Evolutionary conservation across 2,113 vertebrate genomes (phyloP).

Genomic region (Macrotus californicus): DNA sequence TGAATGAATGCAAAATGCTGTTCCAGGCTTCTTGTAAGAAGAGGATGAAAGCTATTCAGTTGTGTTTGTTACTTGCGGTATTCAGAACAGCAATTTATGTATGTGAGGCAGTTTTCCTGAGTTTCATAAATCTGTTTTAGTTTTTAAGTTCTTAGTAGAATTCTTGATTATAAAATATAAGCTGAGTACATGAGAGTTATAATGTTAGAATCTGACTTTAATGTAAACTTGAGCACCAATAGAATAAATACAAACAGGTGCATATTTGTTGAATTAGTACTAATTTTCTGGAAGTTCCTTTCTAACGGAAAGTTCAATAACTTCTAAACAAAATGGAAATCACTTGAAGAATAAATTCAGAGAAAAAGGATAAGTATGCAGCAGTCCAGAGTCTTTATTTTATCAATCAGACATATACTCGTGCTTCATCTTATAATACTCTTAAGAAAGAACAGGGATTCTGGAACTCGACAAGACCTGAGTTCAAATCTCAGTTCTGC

Average conservation of each 20-base stretch:
- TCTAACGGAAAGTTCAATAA: neutral
- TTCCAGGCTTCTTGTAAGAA: neutral
- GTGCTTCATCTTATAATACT: neutral
- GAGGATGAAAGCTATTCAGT: neutral
- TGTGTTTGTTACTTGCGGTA: neutral
- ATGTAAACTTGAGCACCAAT: neutral
- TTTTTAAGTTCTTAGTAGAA: slow-evolving; percentile 26
- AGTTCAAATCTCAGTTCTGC: neutral
- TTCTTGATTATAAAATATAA: neutral
- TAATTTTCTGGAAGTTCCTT: neutral
- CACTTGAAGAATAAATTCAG: neutral
- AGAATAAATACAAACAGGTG: neutral
- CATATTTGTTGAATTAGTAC: neutral
- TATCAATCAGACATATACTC: neutral
- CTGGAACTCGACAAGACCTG: neutral
- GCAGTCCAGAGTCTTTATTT: neutral
- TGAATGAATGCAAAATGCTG: neutral
- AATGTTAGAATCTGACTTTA: neutral
- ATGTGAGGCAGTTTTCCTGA: neutral
- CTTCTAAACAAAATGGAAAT: slow-evolving; percentile 33
- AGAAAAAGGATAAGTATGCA: neutral
- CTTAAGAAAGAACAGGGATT: neutral
- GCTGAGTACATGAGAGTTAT: neutral
- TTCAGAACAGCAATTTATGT: neutral
- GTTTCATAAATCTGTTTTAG: neutral